Evolutionary conservation across 2,797 vertebrate species (phyloP).

Genomic region (Luscinia luscinia): DNA sequence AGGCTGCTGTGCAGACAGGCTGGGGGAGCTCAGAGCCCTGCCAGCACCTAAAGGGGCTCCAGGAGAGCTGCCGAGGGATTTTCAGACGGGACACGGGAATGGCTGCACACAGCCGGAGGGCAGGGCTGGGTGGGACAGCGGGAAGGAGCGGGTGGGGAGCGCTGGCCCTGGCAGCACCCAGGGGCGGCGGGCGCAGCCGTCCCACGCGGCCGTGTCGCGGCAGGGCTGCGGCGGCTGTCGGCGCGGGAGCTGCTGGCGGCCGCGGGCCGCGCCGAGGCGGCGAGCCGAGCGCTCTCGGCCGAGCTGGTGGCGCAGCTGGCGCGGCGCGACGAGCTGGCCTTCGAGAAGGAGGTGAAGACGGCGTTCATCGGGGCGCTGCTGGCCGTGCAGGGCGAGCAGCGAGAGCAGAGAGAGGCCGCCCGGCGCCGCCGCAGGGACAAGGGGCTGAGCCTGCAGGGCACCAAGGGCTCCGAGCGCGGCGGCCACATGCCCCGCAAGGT

Average conservation of each 20-base stretch:
- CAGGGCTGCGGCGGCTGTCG: background rate
- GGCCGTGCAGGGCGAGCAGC: conserved; percentile 52
- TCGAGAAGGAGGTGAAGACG: conserved; percentile 64
- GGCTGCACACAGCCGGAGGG: background rate
- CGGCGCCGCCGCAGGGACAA: conserved; percentile 12
- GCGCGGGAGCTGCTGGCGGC: conserved; percentile 8
- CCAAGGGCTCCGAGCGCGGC: background rate
- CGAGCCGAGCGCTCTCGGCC: conserved; percentile 11
- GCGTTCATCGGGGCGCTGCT: conserved; percentile 59
- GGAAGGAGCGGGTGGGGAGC: background rate
- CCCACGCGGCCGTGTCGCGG: too few relatives aligned
- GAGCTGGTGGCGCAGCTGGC: conserved; percentile 56
- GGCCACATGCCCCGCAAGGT: conserved; percentile 20
- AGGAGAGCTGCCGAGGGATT: background rate
- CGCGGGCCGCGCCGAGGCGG: background rate
- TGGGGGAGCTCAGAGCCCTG: background rate
- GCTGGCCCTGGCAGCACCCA: background rate
- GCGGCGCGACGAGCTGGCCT: conserved; percentile 36
- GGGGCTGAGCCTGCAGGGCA: conserved; percentile 15
- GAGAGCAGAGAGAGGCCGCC: conserved; percentile 33
- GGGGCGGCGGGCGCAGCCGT: too few relatives aligned
- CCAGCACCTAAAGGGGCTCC: background rate
- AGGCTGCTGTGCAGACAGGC: background rate
- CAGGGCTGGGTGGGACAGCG: background rate
- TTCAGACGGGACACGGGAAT: background rate